Conservation (phyloP, 1,140 invertebrate genomes). For the Eriosoma lanigerum region DNA sequence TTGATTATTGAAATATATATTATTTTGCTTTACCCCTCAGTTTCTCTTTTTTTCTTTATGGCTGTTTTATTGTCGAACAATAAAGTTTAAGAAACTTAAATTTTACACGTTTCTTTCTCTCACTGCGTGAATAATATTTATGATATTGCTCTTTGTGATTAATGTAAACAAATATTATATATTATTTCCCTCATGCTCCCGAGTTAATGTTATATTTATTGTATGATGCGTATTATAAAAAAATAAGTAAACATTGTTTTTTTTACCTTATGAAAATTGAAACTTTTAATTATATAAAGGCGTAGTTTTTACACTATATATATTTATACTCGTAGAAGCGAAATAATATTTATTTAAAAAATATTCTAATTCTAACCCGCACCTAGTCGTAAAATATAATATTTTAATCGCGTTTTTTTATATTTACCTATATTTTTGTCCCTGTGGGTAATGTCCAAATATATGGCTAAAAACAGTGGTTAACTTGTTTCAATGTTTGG, state of each 20-base stretch:
- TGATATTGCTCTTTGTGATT: not conserved
- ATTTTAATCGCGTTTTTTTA: too few relatives aligned
- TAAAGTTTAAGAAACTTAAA: slow-evolving; percentile 18
- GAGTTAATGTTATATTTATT: too few relatives aligned
- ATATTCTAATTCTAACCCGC: too few relatives aligned
- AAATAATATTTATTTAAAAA: too few relatives aligned
- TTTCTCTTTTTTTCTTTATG: slow-evolving; percentile 11
- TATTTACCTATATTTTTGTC: too few relatives aligned
- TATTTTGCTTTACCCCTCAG: not conserved
- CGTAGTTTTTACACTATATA: not conserved
- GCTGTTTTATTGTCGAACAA: slow-evolving; percentile 4
- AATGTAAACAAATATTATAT: not conserved
- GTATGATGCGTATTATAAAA: too few relatives aligned
- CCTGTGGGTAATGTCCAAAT: too few relatives aligned
- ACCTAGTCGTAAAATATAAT: too few relatives aligned
- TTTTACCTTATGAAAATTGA: not conserved
- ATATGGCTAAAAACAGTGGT: too few relatives aligned
- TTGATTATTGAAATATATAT: slow-evolving; percentile 31
- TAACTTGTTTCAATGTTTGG: too few relatives aligned
- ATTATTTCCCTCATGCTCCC: too few relatives aligned
- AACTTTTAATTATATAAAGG: not conserved
- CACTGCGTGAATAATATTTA: slow-evolving; percentile 14
- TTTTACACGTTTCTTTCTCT: not conserved
- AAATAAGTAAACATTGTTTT: not conserved
- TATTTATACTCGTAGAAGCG: not conserved